phyloP scores from a whole-genome alignment of 1,140 invertebrate genomes.

The Drosophila ironensis region DNA sequence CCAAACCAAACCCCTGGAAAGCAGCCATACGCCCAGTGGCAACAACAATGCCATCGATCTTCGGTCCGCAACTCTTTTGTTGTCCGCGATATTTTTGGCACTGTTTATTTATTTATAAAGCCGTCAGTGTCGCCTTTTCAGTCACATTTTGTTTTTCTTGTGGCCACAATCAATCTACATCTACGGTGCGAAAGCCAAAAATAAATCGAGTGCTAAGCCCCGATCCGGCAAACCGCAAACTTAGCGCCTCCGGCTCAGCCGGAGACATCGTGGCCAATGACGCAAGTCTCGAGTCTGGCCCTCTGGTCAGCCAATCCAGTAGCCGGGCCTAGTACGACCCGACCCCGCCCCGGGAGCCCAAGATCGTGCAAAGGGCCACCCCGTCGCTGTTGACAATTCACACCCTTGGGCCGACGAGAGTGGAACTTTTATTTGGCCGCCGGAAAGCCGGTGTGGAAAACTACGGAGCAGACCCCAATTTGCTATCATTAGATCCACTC shows the following conservation, averaged over 20 bases:
- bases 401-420: slow-evolving; percentile 27
- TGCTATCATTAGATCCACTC: slow-evolving; percentile 22
- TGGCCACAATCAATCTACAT: slow-evolving; percentile 53
- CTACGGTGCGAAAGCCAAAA: slow-evolving; percentile 63
- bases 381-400: slow-evolving; percentile 35
- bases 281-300: slow-evolving; percentile 58
- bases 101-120: slow-evolving; percentile 69
- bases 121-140: slow-evolving; percentile 31
- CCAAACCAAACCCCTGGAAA: slow-evolving; percentile 29
- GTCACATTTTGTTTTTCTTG: slow-evolving; percentile 26
- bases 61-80: slow-evolving; percentile 50
- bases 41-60: slow-evolving; percentile 61
- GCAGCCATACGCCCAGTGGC: slow-evolving; percentile 17
- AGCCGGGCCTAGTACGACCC: slow-evolving; percentile 16
- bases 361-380: slow-evolving; percentile 37
- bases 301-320: slow-evolving; percentile 11
- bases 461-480: slow-evolving; percentile 43
- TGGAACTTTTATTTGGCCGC: slow-evolving; percentile 44
- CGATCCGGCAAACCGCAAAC: slow-evolving; percentile 46
- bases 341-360: slow-evolving; percentile 1
- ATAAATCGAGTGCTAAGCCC: slow-evolving; percentile 40
- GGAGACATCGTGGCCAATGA: slow-evolving; percentile 59
- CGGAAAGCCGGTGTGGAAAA: slow-evolving; percentile 51
- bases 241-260: slow-evolving; percentile 40
- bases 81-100: slow-evolving; percentile 71